Percentiles rank a stretch among this genome's conserved stretches.
phyloP scores from a whole-genome alignment of 2,113 vertebrate species.

The Dicaeum eximium region DNA sequence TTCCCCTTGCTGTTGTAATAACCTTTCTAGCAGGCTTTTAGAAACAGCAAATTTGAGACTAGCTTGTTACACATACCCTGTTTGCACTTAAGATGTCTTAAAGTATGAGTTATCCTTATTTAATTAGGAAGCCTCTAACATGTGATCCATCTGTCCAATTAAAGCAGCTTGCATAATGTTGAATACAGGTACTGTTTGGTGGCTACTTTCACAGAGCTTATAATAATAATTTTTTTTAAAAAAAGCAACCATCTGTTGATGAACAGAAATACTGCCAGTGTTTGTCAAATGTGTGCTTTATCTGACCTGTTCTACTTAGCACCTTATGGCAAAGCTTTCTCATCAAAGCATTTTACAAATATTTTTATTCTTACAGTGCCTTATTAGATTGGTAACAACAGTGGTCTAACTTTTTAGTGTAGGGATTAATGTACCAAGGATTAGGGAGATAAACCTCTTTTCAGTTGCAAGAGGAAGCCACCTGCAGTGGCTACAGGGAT shows the following conservation, averaged over 20 bases:
- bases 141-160: background rate
- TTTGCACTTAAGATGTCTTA: background rate
- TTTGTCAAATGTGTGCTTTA: conserved; percentile 58
- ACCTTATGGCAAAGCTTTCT: conserved; percentile 58
- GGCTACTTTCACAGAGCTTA: background rate
- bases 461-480: background rate
- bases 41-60: background rate
- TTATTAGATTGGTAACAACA: background rate
- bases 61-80: background rate
- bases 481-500: background rate
- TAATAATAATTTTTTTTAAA: background rate
- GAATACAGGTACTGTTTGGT: conserved; percentile 24
- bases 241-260: conserved; percentile 48
- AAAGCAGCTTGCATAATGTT: background rate
- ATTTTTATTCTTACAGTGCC: background rate
- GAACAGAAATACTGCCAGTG: conserved; percentile 44
- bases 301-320: conserved; percentile 60
- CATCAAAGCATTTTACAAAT: conserved; percentile 14
- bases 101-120: background rate
- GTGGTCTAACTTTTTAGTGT: background rate
- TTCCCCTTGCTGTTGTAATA: background rate
- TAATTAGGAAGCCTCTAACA: background rate
- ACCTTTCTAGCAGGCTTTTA: background rate
- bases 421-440: background rate
- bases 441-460: background rate